Evolutionary conservation across 2,888 invertebrate species (phyloP).

Genomic region (Archaeoteleia sp.): DNA sequence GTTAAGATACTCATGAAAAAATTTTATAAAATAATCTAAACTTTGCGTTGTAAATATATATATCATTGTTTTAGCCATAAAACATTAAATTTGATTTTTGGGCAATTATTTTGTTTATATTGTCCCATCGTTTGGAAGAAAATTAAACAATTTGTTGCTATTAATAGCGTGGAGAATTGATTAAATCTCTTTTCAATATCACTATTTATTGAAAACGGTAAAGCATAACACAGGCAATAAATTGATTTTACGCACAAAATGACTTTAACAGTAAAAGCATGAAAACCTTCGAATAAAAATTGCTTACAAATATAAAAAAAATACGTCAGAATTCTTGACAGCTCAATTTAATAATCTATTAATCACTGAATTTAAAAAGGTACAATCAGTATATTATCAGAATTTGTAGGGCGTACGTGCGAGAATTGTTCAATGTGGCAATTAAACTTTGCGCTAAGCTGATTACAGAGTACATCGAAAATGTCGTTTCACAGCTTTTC

Average conservation of each 20-base stretch:
- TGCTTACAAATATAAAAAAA: background rate
- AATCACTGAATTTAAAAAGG: conserved; percentile 13
- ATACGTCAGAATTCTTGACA: background rate
- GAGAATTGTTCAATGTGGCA: background rate
- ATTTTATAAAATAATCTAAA: no score
- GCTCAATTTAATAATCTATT: conserved; percentile 4
- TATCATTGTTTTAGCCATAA: no score
- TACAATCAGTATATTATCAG: conserved; percentile 2
- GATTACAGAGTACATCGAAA: conserved; percentile 4
- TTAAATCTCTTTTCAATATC: conserved; percentile 2
- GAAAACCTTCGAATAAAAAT: background rate
- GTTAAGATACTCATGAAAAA: no score
- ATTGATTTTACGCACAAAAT: conserved; percentile 1
- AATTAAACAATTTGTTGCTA: no score
- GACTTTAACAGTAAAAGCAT: background rate
- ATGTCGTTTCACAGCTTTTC: background rate
- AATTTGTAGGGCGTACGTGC: background rate
- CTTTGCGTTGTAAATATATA: no score
- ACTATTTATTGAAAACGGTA: background rate
- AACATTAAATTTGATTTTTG: no score
- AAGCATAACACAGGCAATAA: background rate
- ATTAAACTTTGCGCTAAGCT: conserved; percentile 9
- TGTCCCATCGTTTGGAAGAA: no score
- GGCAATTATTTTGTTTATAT: no score
- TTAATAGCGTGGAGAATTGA: no score